These are phyloP conservation scores for Actinopyga echinites DNA, from an alignment of 53 echinoderm and acorn worm species.

Conservation along the genomic window DNA sequence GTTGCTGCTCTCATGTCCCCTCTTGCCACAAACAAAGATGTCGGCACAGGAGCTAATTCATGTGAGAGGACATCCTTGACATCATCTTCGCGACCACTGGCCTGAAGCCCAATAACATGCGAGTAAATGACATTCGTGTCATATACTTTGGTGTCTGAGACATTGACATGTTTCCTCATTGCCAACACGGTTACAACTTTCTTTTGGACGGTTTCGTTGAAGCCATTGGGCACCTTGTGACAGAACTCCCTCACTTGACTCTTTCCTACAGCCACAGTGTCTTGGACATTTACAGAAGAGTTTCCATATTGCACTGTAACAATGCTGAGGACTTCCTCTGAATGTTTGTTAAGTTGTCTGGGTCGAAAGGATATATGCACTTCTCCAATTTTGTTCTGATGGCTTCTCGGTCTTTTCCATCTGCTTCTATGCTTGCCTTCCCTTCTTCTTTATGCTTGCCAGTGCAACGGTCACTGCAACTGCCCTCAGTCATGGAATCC, in stretches of 20 bases:
- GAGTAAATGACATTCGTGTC: constrained; percentile 43
- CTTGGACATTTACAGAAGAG: constrained; percentile 41
- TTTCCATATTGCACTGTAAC: neutral
- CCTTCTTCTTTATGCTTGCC: constrained; percentile 50
- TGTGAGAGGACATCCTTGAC: constrained; percentile 13
- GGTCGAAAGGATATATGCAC: constrained; percentile 39
- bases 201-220: constrained; percentile 44
- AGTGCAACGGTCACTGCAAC: neutral
- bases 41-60: constrained; percentile 49
- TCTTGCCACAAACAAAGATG: constrained; percentile 36
- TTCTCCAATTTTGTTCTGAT: constrained; percentile 29
- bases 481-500: constrained; percentile 19
- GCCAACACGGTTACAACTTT: constrained; percentile 7
- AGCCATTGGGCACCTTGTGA: constrained; percentile 34
- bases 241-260: constrained; percentile 17
- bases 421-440: constrained; percentile 23
- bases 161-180: neutral
- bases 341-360: constrained; percentile 22
- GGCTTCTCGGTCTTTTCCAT: constrained; percentile 21
- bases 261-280: constrained; percentile 31
- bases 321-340: constrained; percentile 13
- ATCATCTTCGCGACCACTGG: constrained; percentile 21
- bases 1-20: constrained; percentile 43
- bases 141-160: constrained; percentile 11
- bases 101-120: constrained; percentile 33